Conservation (phyloP, 2,797 vertebrate genomes). For the Benthosema pterotum region DNA sequence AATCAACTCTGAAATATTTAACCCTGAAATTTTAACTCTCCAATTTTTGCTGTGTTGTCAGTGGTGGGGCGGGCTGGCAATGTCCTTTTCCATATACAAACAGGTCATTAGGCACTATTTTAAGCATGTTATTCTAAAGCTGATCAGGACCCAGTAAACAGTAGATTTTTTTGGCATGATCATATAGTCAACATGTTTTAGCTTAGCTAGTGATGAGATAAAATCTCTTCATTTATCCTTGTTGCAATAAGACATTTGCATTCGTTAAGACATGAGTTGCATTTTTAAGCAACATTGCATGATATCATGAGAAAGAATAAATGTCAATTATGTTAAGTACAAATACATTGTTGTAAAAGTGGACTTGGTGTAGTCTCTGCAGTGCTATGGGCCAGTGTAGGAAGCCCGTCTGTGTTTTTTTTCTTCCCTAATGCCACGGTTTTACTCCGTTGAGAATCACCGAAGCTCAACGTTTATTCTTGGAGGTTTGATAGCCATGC, state of each 20-base stretch:
- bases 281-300: too few species aligned
- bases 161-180: background rate
- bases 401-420: conserved; percentile 24
- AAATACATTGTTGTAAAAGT: background rate
- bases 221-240: too few species aligned
- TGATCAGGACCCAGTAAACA: background rate
- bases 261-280: too few species aligned
- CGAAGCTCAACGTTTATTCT: conserved; percentile 20
- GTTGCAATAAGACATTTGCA: too few species aligned
- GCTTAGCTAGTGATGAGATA: background rate
- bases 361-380: background rate
- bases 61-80: conserved; percentile 9
- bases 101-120: conserved; percentile 5
- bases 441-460: conserved; percentile 17
- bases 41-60: too few species aligned
- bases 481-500: conserved; percentile 5
- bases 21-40: too few species aligned
- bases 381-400: background rate
- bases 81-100: conserved; percentile 1
- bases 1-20: too few species aligned
- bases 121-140: background rate
- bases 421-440: conserved; percentile 22
- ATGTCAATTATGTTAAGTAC: too few species aligned
- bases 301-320: too few species aligned
- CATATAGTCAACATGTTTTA: conserved; percentile 8